Conservation (phyloP, 2,888 invertebrate species). For the Temnothorax unifasciatus region DNA sequence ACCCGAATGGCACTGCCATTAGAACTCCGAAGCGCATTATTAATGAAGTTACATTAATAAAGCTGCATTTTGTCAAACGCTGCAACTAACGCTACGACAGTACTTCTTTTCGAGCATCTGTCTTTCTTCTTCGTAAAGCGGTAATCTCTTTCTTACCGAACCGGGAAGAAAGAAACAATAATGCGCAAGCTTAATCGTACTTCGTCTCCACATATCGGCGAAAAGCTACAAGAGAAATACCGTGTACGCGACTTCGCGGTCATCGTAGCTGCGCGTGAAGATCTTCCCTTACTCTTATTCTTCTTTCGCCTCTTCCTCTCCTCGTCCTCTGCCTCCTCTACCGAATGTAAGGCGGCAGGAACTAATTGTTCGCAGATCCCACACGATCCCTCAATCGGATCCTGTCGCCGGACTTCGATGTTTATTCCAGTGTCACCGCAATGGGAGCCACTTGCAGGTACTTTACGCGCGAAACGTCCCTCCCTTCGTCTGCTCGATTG, state of each 20-base stretch:
- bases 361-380: slow-evolving; percentile 11
- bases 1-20: not conserved
- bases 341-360: slow-evolving; percentile 27
- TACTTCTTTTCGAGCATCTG: not conserved
- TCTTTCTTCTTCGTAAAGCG: slow-evolving; percentile 3
- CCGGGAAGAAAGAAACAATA: not conserved
- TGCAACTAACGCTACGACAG: not conserved
- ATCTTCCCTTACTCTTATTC: slow-evolving; percentile 25
- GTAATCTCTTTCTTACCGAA: not conserved
- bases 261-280: not conserved
- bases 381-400: slow-evolving; percentile 16
- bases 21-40: not conserved
- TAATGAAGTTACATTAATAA: not conserved
- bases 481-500: not conserved
- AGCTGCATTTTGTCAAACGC: not conserved
- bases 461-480: slow-evolving; percentile 69
- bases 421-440: slow-evolving; percentile 58
- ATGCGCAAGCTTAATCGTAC: not conserved
- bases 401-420: slow-evolving; percentile 53
- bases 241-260: not conserved
- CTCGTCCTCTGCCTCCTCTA: slow-evolving; percentile 28
- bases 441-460: slow-evolving; percentile 70
- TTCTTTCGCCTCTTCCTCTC: not conserved
- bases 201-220: not conserved
- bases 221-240: slow-evolving; percentile 22